phyloP scores from a whole-genome alignment of 2,888 invertebrate genomes.

The Leptinotarsa rubiginosa region DNA sequence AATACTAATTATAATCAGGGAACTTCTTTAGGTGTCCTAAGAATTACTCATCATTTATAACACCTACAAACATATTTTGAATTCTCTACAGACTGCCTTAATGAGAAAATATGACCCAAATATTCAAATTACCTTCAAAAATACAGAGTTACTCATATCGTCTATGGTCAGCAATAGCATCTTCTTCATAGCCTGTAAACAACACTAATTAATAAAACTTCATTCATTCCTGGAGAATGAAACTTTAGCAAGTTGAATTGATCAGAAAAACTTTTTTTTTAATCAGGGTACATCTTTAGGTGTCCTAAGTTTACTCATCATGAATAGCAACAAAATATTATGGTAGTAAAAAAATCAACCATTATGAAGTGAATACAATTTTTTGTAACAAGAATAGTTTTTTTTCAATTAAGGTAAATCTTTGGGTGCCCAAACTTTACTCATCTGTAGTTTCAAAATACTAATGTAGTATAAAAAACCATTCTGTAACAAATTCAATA shows the following conservation, averaged over 20 bases:
- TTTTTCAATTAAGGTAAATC: slow-evolving; percentile 6
- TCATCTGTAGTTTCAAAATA: too few relatives aligned
- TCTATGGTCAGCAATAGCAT: background rate
- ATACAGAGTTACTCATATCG: too few relatives aligned
- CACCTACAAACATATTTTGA: slow-evolving; percentile 12
- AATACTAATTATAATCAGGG: slow-evolving; percentile 33
- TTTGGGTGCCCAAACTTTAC: too few relatives aligned
- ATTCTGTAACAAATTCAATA: too few relatives aligned
- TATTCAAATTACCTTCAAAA: too few relatives aligned
- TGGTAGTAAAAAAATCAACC: too few relatives aligned
- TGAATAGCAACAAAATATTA: background rate
- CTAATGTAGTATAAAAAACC: too few relatives aligned
- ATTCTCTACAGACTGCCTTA: background rate
- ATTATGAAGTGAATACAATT: too few relatives aligned
- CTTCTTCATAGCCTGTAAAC: background rate
- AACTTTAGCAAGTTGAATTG: background rate
- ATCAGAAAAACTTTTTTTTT: slow-evolving; percentile 18
- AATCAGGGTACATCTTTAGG: slow-evolving; percentile 44
- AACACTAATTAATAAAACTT: too few relatives aligned
- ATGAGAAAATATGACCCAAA: too few relatives aligned
- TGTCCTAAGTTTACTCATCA: slow-evolving; percentile 42
- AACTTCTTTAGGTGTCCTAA: slow-evolving; percentile 40
- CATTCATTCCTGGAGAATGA: too few relatives aligned
- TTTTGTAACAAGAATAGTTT: too few relatives aligned
- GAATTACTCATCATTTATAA: slow-evolving; percentile 38